These are phyloP conservation scores for Cheilosia pagana DNA, from an alignment of 2,888 invertebrate species.

Conservation along the genomic window DNA sequence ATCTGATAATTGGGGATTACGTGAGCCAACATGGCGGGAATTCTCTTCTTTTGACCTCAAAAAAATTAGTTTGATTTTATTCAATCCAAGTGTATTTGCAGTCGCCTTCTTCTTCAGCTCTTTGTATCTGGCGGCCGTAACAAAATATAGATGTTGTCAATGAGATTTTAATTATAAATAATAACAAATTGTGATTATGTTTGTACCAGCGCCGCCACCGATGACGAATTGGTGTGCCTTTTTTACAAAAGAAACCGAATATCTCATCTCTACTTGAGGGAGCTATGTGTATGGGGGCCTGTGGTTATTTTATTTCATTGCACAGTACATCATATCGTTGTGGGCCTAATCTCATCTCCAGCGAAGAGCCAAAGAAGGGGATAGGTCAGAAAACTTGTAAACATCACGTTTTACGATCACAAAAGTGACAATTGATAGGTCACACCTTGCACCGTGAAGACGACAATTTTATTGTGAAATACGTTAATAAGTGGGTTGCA, in stretches of 20 bases:
- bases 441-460: constrained; percentile 21
- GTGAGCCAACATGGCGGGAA: background rate
- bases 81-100: background rate
- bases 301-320: constrained; percentile 4
- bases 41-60: background rate
- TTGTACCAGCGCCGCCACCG: background rate
- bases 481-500: background rate
- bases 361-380: background rate
- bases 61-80: background rate
- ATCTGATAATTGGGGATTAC: background rate
- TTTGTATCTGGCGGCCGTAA: background rate
- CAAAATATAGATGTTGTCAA: background rate
- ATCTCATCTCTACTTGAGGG: too few relatives aligned
- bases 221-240: background rate
- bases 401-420: constrained; percentile 8
- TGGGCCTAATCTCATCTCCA: background rate
- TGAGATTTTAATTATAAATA: background rate
- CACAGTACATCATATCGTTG: background rate
- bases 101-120: background rate
- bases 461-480: background rate
- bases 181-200: background rate
- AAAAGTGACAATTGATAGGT: constrained; percentile 10
- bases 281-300: background rate
- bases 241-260: background rate
- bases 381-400: constrained; percentile 2